Percentiles rank a stretch among this genome's conserved stretches.
Conservation (phyloP, 2,797 vertebrate genomes). For the Cuculus canorus region DNA sequence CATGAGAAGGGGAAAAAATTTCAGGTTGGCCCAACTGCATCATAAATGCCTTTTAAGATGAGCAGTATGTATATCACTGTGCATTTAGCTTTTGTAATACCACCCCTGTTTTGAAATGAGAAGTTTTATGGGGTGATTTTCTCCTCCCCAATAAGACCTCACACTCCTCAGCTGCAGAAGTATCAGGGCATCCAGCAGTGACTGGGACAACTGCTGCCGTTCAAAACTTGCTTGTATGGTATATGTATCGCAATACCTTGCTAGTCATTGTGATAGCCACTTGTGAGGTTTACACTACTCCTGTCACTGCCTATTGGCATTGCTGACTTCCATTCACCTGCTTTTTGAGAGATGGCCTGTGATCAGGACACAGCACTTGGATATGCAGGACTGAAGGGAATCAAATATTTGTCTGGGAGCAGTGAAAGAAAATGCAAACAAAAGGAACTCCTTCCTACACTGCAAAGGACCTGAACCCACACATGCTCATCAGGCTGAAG, state of each 20-base stretch:
- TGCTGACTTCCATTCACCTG: neutral
- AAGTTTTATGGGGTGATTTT: neutral
- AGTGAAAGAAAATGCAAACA: neutral
- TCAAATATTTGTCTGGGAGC: neutral
- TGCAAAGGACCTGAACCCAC: neutral
- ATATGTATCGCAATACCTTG: too few species aligned
- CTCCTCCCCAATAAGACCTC: neutral
- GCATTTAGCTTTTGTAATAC: neutral
- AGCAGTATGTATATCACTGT: neutral
- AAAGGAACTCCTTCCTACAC: neutral
- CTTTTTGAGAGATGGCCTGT: fast-evolving
- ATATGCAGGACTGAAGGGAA: neutral
- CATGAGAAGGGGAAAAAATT: neutral
- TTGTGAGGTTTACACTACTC: neutral
- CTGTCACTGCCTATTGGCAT: neutral
- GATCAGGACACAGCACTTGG: neutral
- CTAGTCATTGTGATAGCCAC: neutral
- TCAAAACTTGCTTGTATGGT: neutral
- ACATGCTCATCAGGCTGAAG: neutral
- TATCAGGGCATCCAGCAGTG: neutral
- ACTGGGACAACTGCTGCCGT: neutral
- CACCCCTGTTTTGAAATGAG: neutral
- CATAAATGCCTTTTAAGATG: neutral
- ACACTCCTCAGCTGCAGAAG: neutral
- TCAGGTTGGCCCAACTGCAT: neutral